These are phyloP conservation scores for Rhabditoides inermis DNA, from an alignment of 2,888 invertebrate genomes.

Conservation along the genomic window DNA sequence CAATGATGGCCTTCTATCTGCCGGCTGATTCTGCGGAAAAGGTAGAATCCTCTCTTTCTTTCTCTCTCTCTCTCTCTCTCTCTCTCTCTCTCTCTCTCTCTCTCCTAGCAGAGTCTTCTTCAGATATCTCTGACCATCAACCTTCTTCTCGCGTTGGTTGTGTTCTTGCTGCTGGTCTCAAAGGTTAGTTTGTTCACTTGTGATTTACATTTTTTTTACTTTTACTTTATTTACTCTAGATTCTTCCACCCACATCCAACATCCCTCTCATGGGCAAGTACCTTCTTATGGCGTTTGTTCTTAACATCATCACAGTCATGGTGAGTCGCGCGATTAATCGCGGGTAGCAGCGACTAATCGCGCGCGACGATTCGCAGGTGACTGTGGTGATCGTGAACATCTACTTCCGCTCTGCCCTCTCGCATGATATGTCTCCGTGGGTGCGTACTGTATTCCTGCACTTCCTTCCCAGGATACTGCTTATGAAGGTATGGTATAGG, in stretches of 20 bases:
- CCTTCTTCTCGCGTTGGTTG: conserved; percentile 91
- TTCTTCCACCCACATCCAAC: conserved; percentile 93
- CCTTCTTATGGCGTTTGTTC: conserved; percentile 90
- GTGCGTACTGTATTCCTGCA: conserved; percentile 85
- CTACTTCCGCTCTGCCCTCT: conserved; percentile 94
- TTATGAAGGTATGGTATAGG: too few species aligned
- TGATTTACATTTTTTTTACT: conserved; percentile 1
- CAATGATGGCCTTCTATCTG: conserved; percentile 82
- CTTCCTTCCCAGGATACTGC: conserved; percentile 64
- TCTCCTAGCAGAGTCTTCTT: too few species aligned
- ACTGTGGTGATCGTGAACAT: conserved; percentile 64
- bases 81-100: too few species aligned
- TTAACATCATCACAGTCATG: conserved; percentile 98
- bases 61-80: too few species aligned
- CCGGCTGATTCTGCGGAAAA: conserved; percentile 90
- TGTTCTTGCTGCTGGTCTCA: conserved; percentile 92
- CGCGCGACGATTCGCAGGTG: conserved; percentile 12
- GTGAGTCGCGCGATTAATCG: too few species aligned
- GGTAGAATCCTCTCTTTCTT: too few species aligned
- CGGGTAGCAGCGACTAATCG: background rate
- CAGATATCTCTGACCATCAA: conserved; percentile 70
- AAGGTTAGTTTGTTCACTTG: conserved; percentile 57
- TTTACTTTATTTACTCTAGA: conserved; percentile 54
- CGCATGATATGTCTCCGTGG: conserved; percentile 96
- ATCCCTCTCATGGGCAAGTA: conserved; percentile 98